phyloP scores from a whole-genome alignment of 1,140 invertebrate species.

The Heliothis subflexa region DNA sequence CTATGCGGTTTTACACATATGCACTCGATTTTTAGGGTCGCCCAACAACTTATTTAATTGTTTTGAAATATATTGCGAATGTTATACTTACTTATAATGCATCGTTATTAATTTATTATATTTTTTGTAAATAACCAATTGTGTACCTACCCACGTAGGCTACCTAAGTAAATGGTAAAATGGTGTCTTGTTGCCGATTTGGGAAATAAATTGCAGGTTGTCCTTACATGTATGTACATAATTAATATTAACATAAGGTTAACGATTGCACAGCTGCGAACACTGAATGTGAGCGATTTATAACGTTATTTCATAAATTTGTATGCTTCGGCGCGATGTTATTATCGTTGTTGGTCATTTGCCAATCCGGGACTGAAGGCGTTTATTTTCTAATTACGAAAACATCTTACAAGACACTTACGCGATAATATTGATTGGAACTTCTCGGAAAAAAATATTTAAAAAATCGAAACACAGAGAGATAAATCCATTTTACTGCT shows the following conservation, averaged over 20 bases:
- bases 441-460: not conserved
- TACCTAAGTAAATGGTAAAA: no score
- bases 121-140: not conserved
- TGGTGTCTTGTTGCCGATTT: no score
- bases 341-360: not conserved
- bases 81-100: not conserved
- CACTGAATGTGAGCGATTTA: constrained; percentile 5
- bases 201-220: not conserved
- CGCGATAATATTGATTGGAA: not conserved
- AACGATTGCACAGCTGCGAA: constrained; percentile 9
- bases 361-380: constrained; percentile 3
- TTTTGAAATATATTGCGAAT: no score
- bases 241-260: constrained; percentile 1
- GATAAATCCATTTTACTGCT: not conserved
- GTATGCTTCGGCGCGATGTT: not conserved
- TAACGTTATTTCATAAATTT: constrained; percentile 24
- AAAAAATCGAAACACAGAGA: not conserved
- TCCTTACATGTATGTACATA: not conserved
- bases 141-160: not conserved
- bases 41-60: not conserved
- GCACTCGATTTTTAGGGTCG: not conserved
- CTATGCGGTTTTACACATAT: constrained; percentile 20
- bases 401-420: constrained; percentile 4
- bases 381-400: not conserved
- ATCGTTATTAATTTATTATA: no score